Evolutionary conservation across 2,113 vertebrate species (phyloP).

Genomic region (Myotis davidii): DNA sequence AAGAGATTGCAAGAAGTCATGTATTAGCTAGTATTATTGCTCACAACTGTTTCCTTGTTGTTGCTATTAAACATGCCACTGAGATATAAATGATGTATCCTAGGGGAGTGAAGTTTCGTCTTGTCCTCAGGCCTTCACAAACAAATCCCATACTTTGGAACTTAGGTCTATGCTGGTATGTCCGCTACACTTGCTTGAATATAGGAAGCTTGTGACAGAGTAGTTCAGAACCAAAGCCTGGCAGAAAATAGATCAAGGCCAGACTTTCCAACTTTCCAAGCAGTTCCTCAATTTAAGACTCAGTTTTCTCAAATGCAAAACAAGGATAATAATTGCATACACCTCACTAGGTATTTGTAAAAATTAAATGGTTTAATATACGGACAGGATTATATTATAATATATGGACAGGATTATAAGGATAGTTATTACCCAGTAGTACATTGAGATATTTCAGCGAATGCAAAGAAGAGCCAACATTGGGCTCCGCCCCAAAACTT

Average conservation of each 20-base stretch:
- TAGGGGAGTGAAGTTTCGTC: neutral
- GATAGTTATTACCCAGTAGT: neutral
- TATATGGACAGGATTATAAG: neutral
- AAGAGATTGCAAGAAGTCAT: neutral
- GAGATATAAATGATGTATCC: neutral
- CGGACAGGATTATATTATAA: neutral
- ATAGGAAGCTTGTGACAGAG: neutral
- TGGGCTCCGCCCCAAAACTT: neutral
- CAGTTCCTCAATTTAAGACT: neutral
- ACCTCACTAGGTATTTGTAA: neutral
- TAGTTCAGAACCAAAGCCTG: neutral
- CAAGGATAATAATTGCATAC: neutral
- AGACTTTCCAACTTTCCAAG: neutral
- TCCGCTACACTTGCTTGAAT: neutral
- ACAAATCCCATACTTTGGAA: neutral
- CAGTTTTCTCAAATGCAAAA: neutral
- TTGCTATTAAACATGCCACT: neutral
- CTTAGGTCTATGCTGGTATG: neutral
- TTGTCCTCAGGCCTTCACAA: neutral
- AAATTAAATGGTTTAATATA: neutral
- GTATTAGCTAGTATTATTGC: neutral
- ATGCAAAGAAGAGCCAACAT: neutral
- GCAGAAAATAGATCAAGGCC: neutral
- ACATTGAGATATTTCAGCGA: neutral
- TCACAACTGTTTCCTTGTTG: conserved; percentile 45